A percentile compares a stretch with the other conserved stretches of the same genome.
These are phyloP conservation scores for Chrysotoxum bicinctum DNA, from an alignment of 2,888 invertebrate species.

Conservation along the genomic window DNA sequence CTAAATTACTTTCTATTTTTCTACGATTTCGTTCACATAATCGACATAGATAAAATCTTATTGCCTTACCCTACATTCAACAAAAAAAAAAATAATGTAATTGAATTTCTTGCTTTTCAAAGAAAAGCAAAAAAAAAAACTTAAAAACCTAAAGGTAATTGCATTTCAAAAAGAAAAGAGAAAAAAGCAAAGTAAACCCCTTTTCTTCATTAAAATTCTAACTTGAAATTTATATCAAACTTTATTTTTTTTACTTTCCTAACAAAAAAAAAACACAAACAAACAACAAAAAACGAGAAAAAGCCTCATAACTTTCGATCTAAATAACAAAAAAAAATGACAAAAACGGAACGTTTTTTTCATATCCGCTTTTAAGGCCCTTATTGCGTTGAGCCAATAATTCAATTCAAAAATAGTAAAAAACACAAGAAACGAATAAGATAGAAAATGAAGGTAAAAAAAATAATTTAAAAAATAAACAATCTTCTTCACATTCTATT, in stretches of 20 bases:
- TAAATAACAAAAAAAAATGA: slow-evolving; percentile 19
- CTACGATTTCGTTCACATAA: neutral
- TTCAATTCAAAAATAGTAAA: slow-evolving; percentile 60
- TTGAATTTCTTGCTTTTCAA: slow-evolving; percentile 8
- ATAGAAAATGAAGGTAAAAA: neutral
- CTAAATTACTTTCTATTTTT: neutral
- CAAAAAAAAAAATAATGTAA: neutral
- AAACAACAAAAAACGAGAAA: neutral
- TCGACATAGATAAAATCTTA: slow-evolving; percentile 14
- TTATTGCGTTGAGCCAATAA: slow-evolving; percentile 68
- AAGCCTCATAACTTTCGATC: slow-evolving; percentile 38
- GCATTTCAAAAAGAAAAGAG: slow-evolving; percentile 46
- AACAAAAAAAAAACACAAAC: too few species aligned
- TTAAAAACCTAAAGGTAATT: slow-evolving; percentile 6
- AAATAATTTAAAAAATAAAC: slow-evolving; percentile 9
- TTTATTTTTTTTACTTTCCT: slow-evolving; percentile 17
- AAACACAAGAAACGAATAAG: neutral
- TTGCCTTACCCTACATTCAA: slow-evolving; percentile 1
- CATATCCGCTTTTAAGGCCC: slow-evolving; percentile 48
- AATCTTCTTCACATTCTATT: slow-evolving; percentile 55
- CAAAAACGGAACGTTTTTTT: slow-evolving; percentile 28
- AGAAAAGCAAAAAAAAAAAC: neutral
- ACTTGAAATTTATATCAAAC: slow-evolving; percentile 52
- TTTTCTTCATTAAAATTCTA: slow-evolving; percentile 42
- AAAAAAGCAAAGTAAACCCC: neutral